Evolutionary conservation across 2,888 invertebrate species (phyloP), one percentile per base, ranked within the genome.

Genomic region (Ypsolopha sequella): DNA sequence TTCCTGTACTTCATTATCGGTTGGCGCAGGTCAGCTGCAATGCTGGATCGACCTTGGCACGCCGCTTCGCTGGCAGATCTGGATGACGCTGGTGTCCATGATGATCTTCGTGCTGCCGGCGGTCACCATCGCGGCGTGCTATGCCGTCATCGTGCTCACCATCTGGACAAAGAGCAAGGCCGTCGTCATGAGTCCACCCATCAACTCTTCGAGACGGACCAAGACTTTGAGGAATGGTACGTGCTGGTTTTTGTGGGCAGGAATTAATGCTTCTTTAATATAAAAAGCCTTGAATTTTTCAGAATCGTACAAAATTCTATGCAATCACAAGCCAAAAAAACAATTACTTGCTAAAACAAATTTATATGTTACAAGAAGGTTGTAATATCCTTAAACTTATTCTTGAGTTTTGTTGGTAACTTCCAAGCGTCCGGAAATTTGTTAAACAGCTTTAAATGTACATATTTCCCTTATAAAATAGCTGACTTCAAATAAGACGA

Each of bases 41-140:
- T 96, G 96, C 74, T 96, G 96, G 96, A 96, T 96, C 63, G 95
- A 96, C 44, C 79, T 96, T 52, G 91, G 91, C 0, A 88, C 90
- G 0, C 89, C 91, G 0, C 88, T 89, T 70, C 89, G 93, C 51
- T 96, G 96, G 96, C 93, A 94, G 77, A 88, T 96, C 52, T 97
- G 97, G 88, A 93, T 97, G 92, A 92, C 93, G 0, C 70, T 94
- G 33, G 93, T 97, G 6, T 92, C 96, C 1, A 80, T 93, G 38
- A 90, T 93, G 55, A 89, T 97, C 39, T 96, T 97, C 77, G 91
- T 95, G 50, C 82, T 95, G 34, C 97, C 97, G 0, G 94, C 96
- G 0, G 66, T 96, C 51, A 93, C 97, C 59, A 97, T 97, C 56
- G 91, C 94, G 4, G 93, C 93, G 4, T 97, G 97, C 73, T 97